These are phyloP conservation scores for Labeo calbasu DNA, from an alignment of 2,797 vertebrate species.

Conservation along the genomic window DNA sequence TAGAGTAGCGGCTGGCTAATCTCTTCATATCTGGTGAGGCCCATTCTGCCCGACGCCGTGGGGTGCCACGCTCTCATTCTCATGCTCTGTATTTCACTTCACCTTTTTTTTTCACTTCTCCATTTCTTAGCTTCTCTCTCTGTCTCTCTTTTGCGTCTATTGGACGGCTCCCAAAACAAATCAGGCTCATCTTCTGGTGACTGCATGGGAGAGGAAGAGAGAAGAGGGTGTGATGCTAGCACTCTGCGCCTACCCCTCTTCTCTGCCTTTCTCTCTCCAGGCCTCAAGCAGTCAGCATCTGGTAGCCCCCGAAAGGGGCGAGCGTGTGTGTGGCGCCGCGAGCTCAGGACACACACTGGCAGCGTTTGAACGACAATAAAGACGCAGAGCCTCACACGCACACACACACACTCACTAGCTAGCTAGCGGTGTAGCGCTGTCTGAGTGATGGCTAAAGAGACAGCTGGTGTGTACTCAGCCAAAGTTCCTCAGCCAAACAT, in stretches of 20 bases:
- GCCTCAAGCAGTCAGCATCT: constrained; percentile 67
- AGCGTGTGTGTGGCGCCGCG: constrained; percentile 46
- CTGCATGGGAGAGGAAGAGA: constrained; percentile 54
- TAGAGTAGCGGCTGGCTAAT: constrained; percentile 62
- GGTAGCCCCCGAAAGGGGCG: constrained; percentile 63
- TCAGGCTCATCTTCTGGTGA: constrained; percentile 68
- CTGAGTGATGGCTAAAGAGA: constrained; percentile 63
- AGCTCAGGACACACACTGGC: constrained; percentile 57
- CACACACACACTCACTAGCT: constrained; percentile 34
- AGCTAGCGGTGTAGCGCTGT: constrained; percentile 41
- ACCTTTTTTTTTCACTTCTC: constrained; percentile 23
- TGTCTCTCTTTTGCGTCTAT: constrained; percentile 54
- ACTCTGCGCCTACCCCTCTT: constrained; percentile 11
- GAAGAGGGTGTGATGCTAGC: constrained; percentile 21
- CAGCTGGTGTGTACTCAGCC: constrained; percentile 63
- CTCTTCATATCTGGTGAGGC: constrained; percentile 60
- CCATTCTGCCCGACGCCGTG: constrained; percentile 53
- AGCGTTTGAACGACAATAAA: constrained; percentile 61
- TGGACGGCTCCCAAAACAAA: constrained; percentile 67
- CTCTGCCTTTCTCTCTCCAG: constrained; percentile 12
- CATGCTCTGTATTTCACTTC: constrained; percentile 54
- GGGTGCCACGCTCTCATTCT: constrained; percentile 52
- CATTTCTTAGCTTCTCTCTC: constrained; percentile 34
- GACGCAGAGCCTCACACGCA: constrained; percentile 43
- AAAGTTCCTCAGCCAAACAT: constrained; percentile 62